A percentile compares a stretch with the other conserved stretches of the same genome.
phyloP scores from a whole-genome alignment of 1,140 invertebrate species.

The Metopolophium dirhodum region DNA sequence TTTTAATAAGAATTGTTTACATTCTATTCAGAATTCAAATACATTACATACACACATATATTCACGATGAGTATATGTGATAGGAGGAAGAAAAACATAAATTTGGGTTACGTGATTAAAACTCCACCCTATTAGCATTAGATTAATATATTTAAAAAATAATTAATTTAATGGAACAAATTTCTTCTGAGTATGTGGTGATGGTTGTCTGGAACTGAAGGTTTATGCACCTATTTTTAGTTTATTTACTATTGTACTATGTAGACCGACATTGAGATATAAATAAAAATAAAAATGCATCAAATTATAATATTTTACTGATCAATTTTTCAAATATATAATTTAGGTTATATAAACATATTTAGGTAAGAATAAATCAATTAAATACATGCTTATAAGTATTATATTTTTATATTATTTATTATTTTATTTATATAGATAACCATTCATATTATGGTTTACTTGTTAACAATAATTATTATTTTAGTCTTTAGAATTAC shows the following conservation, averaged over 20 bases:
- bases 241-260: no score
- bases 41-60: background rate
- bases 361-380: no score
- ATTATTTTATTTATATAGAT: background rate
- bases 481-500: background rate
- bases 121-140: background rate
- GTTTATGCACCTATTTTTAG: background rate
- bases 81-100: background rate
- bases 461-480: background rate
- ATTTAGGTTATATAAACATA: no score
- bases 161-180: background rate
- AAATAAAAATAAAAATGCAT: no score
- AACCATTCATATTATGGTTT: background rate
- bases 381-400: no score
- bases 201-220: background rate
- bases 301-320: no score
- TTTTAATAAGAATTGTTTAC: background rate
- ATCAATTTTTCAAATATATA: no score
- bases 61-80: background rate
- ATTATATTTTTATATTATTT: background rate
- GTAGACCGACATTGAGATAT: background rate
- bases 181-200: background rate
- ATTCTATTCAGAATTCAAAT: background rate
- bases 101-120: background rate
- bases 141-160: background rate